Conservation (phyloP, 2,113 vertebrate species). For the Hassar affinis region DNA sequence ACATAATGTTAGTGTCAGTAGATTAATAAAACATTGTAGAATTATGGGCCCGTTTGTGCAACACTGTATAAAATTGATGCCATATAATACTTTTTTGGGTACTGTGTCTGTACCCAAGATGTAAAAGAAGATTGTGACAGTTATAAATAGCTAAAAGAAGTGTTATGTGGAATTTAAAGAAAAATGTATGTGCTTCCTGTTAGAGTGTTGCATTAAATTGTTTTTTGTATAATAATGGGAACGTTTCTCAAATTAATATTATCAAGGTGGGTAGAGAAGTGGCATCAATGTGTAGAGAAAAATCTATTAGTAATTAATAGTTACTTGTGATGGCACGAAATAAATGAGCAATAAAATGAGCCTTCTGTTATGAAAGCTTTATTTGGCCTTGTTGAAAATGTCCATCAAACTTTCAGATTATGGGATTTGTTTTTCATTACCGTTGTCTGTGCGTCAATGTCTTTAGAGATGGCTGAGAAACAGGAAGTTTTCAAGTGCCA, state of each 20-base stretch:
- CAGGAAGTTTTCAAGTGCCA: slow-evolving; percentile 4
- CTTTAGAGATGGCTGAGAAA: slow-evolving; percentile 3
- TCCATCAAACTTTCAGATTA: not conserved
- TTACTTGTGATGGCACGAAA: not conserved
- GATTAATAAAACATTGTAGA: not conserved
- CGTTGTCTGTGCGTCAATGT: not conserved
- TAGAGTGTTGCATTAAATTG: not conserved
- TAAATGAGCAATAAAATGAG: not conserved
- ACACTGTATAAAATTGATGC: not conserved
- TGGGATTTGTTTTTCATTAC: not conserved
- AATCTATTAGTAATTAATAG: not conserved
- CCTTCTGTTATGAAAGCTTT: not conserved
- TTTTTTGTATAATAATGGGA: not conserved
- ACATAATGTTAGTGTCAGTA: not conserved
- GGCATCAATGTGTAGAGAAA: not conserved
- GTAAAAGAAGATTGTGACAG: not conserved
- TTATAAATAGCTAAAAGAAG: not conserved
- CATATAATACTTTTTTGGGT: not conserved
- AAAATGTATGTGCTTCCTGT: not conserved
- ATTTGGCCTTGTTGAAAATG: not conserved
- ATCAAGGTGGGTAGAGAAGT: not conserved
- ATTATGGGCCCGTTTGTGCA: not conserved
- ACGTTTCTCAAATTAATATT: not conserved
- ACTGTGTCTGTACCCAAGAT: not conserved
- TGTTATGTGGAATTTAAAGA: not conserved